Evolutionary conservation across 1,140 invertebrate species (phyloP), one percentile per base, ranked within the genome.

Genomic region (Bilobella aurantiaca): DNA sequence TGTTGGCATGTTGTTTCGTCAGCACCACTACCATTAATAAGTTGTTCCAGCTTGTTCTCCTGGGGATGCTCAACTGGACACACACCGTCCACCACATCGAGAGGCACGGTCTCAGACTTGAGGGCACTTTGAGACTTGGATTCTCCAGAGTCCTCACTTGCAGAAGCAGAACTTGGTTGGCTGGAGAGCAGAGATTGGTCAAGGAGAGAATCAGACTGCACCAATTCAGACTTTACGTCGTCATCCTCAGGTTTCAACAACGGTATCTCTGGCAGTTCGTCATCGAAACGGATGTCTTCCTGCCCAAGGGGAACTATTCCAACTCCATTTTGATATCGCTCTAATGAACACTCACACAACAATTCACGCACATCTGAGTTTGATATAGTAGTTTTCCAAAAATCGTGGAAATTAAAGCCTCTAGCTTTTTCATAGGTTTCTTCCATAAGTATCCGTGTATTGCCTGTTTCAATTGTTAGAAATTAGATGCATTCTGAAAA

Each of bases 311-410:
- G 60, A 47, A 57, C n/a, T 16, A 62, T 28, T 8, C 69, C 67
- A 29, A 70, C 30, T 32, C 63, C 65, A 47, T 56, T n/a, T 23
- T 68, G 58, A 18, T 70, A 46, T 63, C 66, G 63, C n/a, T 63
- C 37, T 1, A 68, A 63, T 30, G 69, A 71, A 30, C 57, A 63
- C 30, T 74, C 76, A 65, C 64, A 77, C 53, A 72, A 63, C 23
- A 72, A 72, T 66, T 69, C 74, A 62, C 64, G 67, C 14, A 69
- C 68, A 29, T 73, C 67, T 1, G 56, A 14, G 28, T 70, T 58
- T 3, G 64, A 29, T 5, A 74, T 62, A 23, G 69, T 69, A 28
- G 73, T 72, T 29, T 71, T 62, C 78, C 78, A 79, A 71, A 80
- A 80, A 8, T 49, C 21, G 5, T 66, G 58, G 65, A 76, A 74